A percentile compares a stretch with the other conserved stretches of the same genome.
These are phyloP conservation scores for Perccottus glenii DNA, from an alignment of 2,113 vertebrate genomes.

Conservation along the genomic window DNA sequence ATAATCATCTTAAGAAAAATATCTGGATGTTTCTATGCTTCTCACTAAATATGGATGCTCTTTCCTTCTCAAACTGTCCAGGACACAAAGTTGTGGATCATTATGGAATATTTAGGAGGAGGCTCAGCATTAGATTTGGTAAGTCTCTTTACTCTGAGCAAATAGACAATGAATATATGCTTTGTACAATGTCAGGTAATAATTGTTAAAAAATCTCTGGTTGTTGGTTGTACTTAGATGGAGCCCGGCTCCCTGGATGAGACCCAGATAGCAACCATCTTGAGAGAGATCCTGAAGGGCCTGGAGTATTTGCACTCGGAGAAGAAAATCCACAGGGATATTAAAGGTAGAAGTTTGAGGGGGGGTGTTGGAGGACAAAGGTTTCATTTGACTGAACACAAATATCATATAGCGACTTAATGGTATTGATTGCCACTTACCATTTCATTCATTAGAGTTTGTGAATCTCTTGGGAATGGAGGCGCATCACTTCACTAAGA, in stretches of 20 bases:
- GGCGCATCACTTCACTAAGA: slow-evolving; percentile 17
- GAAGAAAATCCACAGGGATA: slow-evolving; percentile 84
- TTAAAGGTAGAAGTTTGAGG: slow-evolving; percentile 72
- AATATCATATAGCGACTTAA: slow-evolving; percentile 44
- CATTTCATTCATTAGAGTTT: slow-evolving; percentile 33
- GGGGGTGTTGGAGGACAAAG: slow-evolving; percentile 9
- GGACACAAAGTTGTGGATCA: slow-evolving; percentile 97
- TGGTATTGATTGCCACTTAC: slow-evolving; percentile 41
- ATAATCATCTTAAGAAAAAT: too few relatives aligned
- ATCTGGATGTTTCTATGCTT: not conserved
- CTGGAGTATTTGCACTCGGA: slow-evolving; percentile 83
- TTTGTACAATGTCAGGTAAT: too few relatives aligned
- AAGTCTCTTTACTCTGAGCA: slow-evolving; percentile 59
- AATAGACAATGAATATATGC: too few relatives aligned
- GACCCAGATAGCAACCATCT: slow-evolving; percentile 81
- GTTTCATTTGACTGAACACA: slow-evolving; percentile 16
- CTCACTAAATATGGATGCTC: not conserved
- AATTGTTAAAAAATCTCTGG: not conserved
- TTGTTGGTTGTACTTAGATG: slow-evolving; percentile 61
- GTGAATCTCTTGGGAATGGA: slow-evolving; percentile 16
- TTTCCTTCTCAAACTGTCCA: slow-evolving; percentile 60
- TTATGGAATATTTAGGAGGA: slow-evolving; percentile 96
- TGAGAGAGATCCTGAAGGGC: slow-evolving; percentile 83
- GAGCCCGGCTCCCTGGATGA: slow-evolving; percentile 81
- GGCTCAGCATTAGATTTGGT: slow-evolving; percentile 95